phyloP scores from a whole-genome alignment of 2,797 vertebrate species.

The Galaxias olidus region DNA sequence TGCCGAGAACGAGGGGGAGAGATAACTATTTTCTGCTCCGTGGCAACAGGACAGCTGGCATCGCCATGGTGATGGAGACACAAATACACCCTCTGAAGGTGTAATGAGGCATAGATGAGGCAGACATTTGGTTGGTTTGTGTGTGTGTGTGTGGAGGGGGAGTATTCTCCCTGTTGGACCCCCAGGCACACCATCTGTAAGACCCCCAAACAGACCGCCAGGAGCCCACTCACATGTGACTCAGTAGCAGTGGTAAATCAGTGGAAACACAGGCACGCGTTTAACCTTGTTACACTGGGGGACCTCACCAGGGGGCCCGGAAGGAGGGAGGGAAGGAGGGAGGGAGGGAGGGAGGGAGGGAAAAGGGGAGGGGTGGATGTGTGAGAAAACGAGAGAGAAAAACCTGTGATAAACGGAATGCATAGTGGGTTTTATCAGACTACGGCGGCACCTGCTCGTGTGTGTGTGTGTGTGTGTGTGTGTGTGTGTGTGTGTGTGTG shows the following conservation, averaged over 20 bases:
- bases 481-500: not conserved
- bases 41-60: conserved; percentile 67
- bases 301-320: conserved; percentile 18
- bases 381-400: not conserved
- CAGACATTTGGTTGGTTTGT: conserved; percentile 38
- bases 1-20: conserved; percentile 47
- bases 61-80: conserved; percentile 49
- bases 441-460: not conserved
- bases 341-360: not conserved
- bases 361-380: not conserved
- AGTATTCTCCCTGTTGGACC: conserved; percentile 49
- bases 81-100: conserved; percentile 61
- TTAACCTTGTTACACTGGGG: conserved; percentile 42
- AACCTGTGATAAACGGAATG: too few relatives aligned
- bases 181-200: conserved; percentile 65
- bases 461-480: conserved; percentile 14
- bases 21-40: conserved; percentile 61
- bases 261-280: conserved; percentile 44
- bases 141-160: conserved; percentile 40
- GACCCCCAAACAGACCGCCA: conserved; percentile 37
- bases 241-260: conserved; percentile 54
- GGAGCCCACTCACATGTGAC: conserved; percentile 53
- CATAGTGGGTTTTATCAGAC: too few relatives aligned
- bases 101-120: conserved; percentile 70
- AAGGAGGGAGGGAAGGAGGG: not conserved